Conservation (phyloP, 2,888 invertebrate genomes). For the Drosophila demipolita region DNA sequence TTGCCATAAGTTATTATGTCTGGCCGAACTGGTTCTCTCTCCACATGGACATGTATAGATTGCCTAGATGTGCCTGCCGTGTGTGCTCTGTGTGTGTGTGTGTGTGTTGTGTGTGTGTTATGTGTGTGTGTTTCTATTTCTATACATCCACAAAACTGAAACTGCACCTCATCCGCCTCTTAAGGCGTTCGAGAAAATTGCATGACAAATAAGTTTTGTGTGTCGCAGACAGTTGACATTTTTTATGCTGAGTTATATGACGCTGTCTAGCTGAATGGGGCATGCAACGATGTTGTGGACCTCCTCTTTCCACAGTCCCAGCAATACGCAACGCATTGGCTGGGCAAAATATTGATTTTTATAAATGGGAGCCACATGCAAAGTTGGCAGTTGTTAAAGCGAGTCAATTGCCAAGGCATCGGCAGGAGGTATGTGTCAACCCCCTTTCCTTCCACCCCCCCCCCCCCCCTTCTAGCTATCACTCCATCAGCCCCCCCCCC, state of each 20-base stretch:
- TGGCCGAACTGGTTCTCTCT: constrained; percentile 63
- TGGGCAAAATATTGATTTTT: constrained; percentile 70
- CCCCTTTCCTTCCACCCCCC: neutral
- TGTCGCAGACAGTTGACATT: constrained; percentile 79
- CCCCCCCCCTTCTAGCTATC: no score
- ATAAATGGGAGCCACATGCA: constrained; percentile 72
- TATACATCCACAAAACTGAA: constrained; percentile 3
- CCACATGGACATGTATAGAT: constrained; percentile 67
- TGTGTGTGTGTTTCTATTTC: constrained; percentile 19
- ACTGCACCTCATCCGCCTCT: constrained; percentile 49
- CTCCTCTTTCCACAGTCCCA: neutral
- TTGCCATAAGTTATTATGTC: constrained; percentile 78
- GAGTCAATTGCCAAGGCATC: constrained; percentile 50
- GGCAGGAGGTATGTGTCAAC: constrained; percentile 3
- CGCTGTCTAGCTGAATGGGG: constrained; percentile 57
- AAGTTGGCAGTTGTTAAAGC: constrained; percentile 76
- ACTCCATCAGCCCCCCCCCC: neutral
- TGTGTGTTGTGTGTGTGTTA: neutral
- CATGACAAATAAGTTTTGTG: constrained; percentile 79
- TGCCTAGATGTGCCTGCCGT: constrained; percentile 53
- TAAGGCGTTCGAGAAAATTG: constrained; percentile 76
- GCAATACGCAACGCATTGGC: constrained; percentile 37
- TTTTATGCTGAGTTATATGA: constrained; percentile 74
- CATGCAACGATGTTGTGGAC: constrained; percentile 40
- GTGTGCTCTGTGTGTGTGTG: constrained; percentile 12